Base-by-base conservation (phyloP, 2,113 vertebrate species). In the Nycticebus coucang region DNA sequence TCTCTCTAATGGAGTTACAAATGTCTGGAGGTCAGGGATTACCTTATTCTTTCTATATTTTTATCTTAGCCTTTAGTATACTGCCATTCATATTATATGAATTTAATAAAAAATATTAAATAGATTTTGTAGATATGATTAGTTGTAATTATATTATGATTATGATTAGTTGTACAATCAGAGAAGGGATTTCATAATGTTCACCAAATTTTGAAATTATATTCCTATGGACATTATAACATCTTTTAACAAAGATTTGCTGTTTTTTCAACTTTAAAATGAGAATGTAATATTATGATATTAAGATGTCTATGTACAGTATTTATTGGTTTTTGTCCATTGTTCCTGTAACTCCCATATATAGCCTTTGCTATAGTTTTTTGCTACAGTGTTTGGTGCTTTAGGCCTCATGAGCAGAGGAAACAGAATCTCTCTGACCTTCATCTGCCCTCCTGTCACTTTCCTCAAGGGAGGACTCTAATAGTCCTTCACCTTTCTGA, bases 31-130 rank as follows among this genome's bases (percentile, higher is more conserved):
- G 55, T 85, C 24, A 81, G 24, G 3, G 4, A 7, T 11, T 79
- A 37, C 1, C 9, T 66, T 79, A 83, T 74, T 87, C 21, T 92
- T 72, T 64, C 28, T 91, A 57, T 89, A 78, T 74, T 83, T 59
- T 87, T 72, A 77, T 28, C 55, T 62, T 59, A 50, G 26, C 87
- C 45, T 96, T 37, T 45, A 17, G 4, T 4, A 81, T 45, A 90
- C 66, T 81, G 5, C 24, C 26, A 62, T 22, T 93, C n/a, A n/a
- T 21, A 62, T 30, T 62, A n/a, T 21, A 64, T 28, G 12, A 11
- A 77, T 37, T 86, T 87, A 84, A 64, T 35, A 91, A 87, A 92
- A 53, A 75, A 37, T 66, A 74, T 13, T 88, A 91, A 94, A 66
- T 93, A 1, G 75, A 50, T 77, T 84, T 66, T 94, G 5, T 92